These are phyloP conservation scores for Coreoperca whiteheadi DNA, from an alignment of 2,113 vertebrate species.

Conservation along the genomic window DNA sequence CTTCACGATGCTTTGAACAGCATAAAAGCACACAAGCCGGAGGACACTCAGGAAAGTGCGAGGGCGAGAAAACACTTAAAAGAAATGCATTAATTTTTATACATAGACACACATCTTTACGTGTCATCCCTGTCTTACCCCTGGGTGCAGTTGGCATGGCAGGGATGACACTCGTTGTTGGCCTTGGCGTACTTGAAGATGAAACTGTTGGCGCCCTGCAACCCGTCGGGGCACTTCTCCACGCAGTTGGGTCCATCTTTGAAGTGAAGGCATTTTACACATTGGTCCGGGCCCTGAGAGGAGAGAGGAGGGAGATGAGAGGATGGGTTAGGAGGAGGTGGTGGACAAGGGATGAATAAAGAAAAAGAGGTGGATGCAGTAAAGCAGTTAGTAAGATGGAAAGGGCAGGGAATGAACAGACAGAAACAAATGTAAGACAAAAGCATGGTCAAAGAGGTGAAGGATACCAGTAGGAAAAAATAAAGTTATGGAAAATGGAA, in stretches of 20 bases:
- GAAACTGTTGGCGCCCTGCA: conserved; percentile 95
- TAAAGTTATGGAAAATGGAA: conserved; percentile 26
- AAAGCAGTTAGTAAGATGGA: conserved; percentile 19
- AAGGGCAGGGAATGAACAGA: neutral
- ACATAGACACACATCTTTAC: conserved; percentile 22
- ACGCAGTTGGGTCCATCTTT: conserved; percentile 98
- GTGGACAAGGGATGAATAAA: conserved; percentile 20
- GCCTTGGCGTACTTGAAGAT: conserved; percentile 98
- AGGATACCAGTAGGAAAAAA: conserved; percentile 9
- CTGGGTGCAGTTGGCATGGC: conserved; percentile 96
- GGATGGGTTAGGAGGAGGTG: neutral
- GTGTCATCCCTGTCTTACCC: conserved; percentile 86
- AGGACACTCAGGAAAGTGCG: neutral
- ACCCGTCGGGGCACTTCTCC: conserved; percentile 95
- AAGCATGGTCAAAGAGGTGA: conserved; percentile 9
- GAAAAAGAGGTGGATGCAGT: conserved; percentile 31
- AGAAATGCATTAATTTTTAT: conserved; percentile 13
- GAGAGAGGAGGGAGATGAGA: conserved; percentile 1
- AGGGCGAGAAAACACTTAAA: conserved; percentile 23
- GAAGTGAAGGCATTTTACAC: conserved; percentile 94
- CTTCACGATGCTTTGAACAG: conserved; percentile 20
- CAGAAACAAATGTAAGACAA: neutral
- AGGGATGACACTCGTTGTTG: conserved; percentile 95
- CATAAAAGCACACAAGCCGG: neutral
- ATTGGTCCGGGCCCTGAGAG: conserved; percentile 93